A percentile compares a stretch with the other conserved stretches of the same genome.
phyloP scores from a whole-genome alignment of 2,888 invertebrate genomes.

The Polylopha cassiicola region DNA sequence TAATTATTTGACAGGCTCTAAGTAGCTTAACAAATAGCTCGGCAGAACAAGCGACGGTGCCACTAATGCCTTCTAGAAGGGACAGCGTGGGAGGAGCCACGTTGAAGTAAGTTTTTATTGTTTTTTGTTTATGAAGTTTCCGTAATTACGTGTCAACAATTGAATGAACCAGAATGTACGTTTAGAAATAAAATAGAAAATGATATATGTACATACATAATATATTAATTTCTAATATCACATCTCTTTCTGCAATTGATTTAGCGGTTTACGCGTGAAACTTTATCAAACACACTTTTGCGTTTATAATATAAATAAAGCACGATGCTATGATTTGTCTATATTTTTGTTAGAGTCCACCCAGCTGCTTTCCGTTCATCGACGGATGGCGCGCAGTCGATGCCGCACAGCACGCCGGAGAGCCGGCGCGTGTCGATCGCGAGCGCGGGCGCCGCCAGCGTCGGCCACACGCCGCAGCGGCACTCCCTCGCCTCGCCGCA shows the following conservation, averaged over 20 bases:
- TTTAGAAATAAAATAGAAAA: too few species aligned
- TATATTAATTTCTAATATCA: too few species aligned
- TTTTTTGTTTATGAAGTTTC: not conserved
- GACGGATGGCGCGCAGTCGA: constrained; percentile 47
- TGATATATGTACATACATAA: too few species aligned
- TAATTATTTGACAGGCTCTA: constrained; percentile 78
- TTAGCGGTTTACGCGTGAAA: too few species aligned
- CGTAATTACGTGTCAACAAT: too few species aligned
- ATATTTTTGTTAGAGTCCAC: constrained; percentile 46
- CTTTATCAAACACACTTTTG: too few species aligned
- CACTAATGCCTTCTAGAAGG: constrained; percentile 81
- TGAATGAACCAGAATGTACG: too few species aligned
- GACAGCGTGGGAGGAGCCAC: constrained; percentile 80
- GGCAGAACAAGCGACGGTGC: constrained; percentile 71
- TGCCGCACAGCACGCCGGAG: constrained; percentile 62
- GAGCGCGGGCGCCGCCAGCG: constrained; percentile 43
- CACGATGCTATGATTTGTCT: not conserved
- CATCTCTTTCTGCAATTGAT: too few species aligned
- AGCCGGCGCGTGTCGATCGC: constrained; percentile 62
- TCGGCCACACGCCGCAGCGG: constrained; percentile 58
- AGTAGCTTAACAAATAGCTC: constrained; percentile 85
- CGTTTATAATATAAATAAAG: too few species aligned
- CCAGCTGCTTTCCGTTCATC: constrained; percentile 42
- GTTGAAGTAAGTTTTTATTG: constrained; percentile 64
- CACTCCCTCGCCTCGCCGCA: constrained; percentile 72